Percentiles rank a stretch among this genome's conserved stretches.
Evolutionary conservation across 1,140 invertebrate genomes (phyloP).

Genomic region (Heliconius hewitsoni): DNA sequence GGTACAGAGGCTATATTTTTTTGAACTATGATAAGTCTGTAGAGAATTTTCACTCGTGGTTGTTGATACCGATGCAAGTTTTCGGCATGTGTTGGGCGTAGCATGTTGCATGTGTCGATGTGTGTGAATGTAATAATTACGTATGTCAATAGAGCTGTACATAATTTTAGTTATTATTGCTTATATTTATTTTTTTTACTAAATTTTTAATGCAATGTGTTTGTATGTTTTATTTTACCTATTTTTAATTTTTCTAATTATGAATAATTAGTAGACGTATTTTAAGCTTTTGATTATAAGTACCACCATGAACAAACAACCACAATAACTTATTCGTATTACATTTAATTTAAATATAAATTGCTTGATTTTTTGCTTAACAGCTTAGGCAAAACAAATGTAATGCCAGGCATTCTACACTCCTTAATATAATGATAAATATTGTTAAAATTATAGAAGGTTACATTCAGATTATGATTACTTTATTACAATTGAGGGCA

Average conservation of each 20-base stretch:
- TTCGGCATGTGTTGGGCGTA: slow-evolving; percentile 68
- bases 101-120: slow-evolving; percentile 38
- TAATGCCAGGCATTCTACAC: too few species aligned
- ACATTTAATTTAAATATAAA: too few species aligned
- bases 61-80: slow-evolving; percentile 53
- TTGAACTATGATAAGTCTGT: slow-evolving; percentile 56
- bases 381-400: too few species aligned
- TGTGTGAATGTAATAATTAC: background rate
- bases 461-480: background rate
- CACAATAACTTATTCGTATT: too few species aligned
- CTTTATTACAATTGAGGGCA: background rate
- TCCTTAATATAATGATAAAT: too few species aligned
- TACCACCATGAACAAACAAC: too few species aligned
- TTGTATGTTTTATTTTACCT: slow-evolving; percentile 19
- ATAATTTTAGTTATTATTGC: slow-evolving; percentile 15
- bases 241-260: too few species aligned
- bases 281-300: too few species aligned
- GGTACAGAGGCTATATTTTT: slow-evolving; percentile 57
- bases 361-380: too few species aligned
- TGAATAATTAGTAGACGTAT: too few species aligned
- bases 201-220: slow-evolving; percentile 23
- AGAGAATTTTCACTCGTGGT: slow-evolving; percentile 62
- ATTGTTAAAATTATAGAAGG: too few species aligned
- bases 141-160: slow-evolving; percentile 32
- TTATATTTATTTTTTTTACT: slow-evolving; percentile 23